Evolutionary conservation across 2,113 vertebrate species (phyloP).

Genomic region (Motacilla alba): DNA sequence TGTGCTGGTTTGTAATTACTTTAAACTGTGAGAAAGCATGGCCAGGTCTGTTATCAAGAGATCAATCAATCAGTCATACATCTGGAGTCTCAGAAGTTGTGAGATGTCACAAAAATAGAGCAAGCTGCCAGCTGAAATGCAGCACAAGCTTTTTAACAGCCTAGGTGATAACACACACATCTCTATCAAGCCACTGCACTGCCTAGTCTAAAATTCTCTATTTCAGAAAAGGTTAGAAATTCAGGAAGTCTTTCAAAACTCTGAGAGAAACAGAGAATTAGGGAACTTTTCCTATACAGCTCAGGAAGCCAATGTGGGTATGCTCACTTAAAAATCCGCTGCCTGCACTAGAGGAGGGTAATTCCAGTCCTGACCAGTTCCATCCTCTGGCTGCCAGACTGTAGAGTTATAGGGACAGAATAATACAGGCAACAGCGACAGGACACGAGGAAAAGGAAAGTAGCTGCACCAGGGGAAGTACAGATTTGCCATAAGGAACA

Average conservation of each 20-base stretch:
- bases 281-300: not conserved
- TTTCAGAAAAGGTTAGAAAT: not conserved
- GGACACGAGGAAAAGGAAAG: not conserved
- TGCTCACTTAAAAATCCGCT: not conserved
- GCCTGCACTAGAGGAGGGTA: not conserved
- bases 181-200: not conserved
- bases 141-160: slow-evolving; percentile 3
- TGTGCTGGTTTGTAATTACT: slow-evolving; percentile 58
- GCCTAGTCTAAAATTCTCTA: not conserved
- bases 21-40: slow-evolving; percentile 25
- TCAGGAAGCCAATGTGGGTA: not conserved
- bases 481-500: not conserved
- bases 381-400: not conserved
- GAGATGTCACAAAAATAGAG: slow-evolving; percentile 45
- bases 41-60: slow-evolving; percentile 48
- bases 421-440: not conserved
- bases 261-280: not conserved
- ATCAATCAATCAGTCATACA: slow-evolving; percentile 56
- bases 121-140: slow-evolving; percentile 35
- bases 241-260: not conserved
- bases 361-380: not conserved
- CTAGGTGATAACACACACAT: not conserved
- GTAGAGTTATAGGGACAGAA: not conserved
- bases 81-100: slow-evolving; percentile 37
- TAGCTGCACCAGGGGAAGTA: not conserved